Evolutionary conservation across 2,113 vertebrate genomes (phyloP).

Genomic region (Sinosuthora webbiana): DNA sequence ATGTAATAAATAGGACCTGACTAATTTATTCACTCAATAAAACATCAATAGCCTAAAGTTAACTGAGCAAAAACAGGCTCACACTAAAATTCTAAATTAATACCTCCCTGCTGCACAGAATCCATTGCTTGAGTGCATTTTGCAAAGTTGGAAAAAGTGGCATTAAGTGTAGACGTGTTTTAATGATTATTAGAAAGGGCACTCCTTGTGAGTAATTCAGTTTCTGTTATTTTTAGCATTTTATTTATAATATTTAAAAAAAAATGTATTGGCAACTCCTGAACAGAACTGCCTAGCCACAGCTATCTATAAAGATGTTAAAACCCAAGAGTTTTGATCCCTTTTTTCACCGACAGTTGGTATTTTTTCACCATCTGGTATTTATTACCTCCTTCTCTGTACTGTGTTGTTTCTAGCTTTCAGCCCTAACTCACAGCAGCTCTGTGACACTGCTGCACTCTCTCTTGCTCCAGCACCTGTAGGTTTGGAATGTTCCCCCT

Average conservation of each 20-base stretch:
- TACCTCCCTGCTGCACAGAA: constrained; percentile 23
- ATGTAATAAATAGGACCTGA: constrained; percentile 46
- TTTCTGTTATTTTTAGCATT: constrained; percentile 24
- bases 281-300: not conserved
- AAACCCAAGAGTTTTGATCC: not conserved
- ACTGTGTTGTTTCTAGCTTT: not conserved
- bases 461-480: not conserved
- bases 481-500: not conserved
- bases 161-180: not conserved
- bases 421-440: not conserved
- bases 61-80: constrained; percentile 40
- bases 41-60: constrained; percentile 50
- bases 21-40: constrained; percentile 63
- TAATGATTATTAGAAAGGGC: constrained; percentile 36
- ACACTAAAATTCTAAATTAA: constrained; percentile 46
- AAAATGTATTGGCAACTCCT: not conserved
- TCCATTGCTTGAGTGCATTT: not conserved
- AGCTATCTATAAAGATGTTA: not conserved
- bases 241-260: not conserved
- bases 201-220: not conserved
- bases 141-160: not conserved
- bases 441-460: not conserved
- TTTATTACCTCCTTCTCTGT: not conserved
- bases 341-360: not conserved
- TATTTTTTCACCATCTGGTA: not conserved